A percentile compares a stretch with the other conserved stretches of the same genome.
Conservation (phyloP, 2,888 invertebrate species). For the Rotaria sp. region DNA sequence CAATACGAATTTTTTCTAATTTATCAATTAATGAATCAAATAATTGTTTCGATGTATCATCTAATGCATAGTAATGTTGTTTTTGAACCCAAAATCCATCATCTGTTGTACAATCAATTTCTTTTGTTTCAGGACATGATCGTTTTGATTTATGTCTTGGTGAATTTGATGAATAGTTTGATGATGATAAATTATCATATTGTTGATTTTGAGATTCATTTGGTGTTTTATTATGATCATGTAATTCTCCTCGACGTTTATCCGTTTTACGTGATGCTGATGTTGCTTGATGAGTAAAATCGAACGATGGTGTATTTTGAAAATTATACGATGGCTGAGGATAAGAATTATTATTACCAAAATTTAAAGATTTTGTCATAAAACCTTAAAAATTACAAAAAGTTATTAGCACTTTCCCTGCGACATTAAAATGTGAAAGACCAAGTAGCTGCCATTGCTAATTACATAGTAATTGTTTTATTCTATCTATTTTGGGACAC, state of each 20-base stretch:
- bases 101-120: background rate
- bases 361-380: background rate
- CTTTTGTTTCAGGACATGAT: constrained; percentile 24
- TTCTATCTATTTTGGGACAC: too few species aligned
- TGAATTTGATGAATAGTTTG: background rate
- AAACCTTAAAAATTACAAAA: background rate
- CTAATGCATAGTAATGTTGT: background rate
- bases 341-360: background rate
- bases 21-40: constrained; percentile 12
- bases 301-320: background rate
- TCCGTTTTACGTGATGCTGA: background rate
- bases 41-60: background rate
- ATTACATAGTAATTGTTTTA: too few species aligned
- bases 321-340: constrained; percentile 14
- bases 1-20: constrained; percentile 5
- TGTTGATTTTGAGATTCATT: background rate
- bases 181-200: background rate
- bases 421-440: too few species aligned
- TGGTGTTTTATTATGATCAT: background rate
- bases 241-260: constrained; percentile 9
- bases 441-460: too few species aligned
- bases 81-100: constrained; percentile 3
- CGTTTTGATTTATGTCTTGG: background rate
- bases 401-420: too few species aligned
- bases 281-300: constrained; percentile 21